A percentile compares a stretch with the other conserved stretches of the same genome.
phyloP scores from a whole-genome alignment of 2,113 vertebrate genomes.

The Orycteropus afer region DNA sequence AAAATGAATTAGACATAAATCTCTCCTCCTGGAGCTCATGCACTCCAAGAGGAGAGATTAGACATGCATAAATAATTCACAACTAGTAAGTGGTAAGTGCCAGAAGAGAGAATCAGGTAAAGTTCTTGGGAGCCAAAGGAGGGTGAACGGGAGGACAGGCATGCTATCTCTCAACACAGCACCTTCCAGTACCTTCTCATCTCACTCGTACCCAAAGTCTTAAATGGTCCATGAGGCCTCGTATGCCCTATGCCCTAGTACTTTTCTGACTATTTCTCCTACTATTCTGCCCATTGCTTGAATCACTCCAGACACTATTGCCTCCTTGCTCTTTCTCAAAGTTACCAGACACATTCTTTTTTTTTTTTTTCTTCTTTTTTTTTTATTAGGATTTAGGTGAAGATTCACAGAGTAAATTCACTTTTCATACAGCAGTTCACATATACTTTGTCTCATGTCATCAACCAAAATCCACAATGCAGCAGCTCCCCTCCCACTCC shows the following conservation, averaged over 20 bases:
- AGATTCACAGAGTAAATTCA: too few species aligned
- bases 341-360: too few species aligned
- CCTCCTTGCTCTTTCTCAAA: background rate
- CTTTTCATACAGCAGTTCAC: too few species aligned
- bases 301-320: background rate
- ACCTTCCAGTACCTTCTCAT: background rate
- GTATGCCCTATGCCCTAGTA: rapidly evolving
- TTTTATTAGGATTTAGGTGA: too few species aligned
- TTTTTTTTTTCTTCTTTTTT: too few species aligned
- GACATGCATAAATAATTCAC: background rate
- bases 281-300: background rate
- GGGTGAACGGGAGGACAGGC: background rate
- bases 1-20: background rate
- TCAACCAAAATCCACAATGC: too few species aligned
- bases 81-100: background rate
- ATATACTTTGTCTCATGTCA: too few species aligned
- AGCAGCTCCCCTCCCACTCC: too few species aligned
- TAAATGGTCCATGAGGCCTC: background rate
- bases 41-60: background rate
- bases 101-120: background rate
- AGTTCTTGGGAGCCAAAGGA: background rate
- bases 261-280: background rate
- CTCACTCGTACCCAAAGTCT: background rate
- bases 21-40: background rate
- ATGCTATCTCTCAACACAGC: background rate